phyloP scores from a whole-genome alignment of 2,888 invertebrate genomes.

The Pogonocherus hispidulus region DNA sequence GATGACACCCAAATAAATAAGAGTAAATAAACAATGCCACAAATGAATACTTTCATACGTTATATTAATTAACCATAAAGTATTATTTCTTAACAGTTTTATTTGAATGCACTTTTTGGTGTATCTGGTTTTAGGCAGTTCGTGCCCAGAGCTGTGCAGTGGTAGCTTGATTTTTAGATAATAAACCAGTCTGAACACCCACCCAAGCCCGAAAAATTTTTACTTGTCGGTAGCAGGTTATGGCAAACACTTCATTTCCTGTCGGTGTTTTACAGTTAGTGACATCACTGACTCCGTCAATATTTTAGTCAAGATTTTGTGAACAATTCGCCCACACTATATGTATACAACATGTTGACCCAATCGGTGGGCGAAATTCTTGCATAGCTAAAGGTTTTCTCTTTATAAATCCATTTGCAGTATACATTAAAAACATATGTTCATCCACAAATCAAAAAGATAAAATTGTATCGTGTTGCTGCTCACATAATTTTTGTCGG shows the following conservation, averaged over 20 bases:
- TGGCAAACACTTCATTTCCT: conserved; percentile 5
- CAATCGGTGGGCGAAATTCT: conserved; percentile 4
- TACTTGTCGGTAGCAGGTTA: conserved; percentile 6
- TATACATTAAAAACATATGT: background rate
- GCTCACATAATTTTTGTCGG: background rate
- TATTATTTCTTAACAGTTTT: too few relatives aligned
- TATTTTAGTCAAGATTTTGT: background rate
- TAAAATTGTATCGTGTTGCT: background rate
- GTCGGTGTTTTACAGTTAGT: conserved; percentile 6
- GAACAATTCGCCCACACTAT: background rate
- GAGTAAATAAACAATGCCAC: too few relatives aligned
- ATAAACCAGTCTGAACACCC: conserved; percentile 1
- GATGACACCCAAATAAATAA: too few relatives aligned
- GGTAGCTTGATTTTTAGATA: background rate
- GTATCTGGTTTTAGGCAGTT: too few relatives aligned
- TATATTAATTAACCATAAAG: too few relatives aligned
- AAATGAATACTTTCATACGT: too few relatives aligned
- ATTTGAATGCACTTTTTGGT: too few relatives aligned
- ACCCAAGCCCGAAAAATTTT: background rate
- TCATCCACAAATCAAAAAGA: too few relatives aligned
- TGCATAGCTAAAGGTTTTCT: background rate
- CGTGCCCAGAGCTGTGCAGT: background rate
- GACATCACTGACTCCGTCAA: conserved; percentile 6
- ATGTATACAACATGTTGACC: background rate
- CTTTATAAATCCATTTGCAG: background rate